These are phyloP conservation scores for Ormia ochracea DNA, from an alignment of 2,888 invertebrate genomes.

Conservation along the genomic window DNA sequence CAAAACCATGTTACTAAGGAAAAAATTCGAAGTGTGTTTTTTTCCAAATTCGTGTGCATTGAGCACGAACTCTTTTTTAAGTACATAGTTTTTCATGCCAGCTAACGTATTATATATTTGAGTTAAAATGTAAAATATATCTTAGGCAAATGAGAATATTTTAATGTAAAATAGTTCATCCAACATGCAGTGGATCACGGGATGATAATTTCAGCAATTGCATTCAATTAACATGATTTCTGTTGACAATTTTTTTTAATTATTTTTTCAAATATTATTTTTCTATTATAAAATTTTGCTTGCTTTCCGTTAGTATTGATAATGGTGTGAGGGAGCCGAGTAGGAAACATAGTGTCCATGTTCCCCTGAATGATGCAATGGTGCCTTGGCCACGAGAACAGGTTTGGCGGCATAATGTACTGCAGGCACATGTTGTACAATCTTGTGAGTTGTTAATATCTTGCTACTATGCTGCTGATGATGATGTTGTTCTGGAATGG, in stretches of 20 bases:
- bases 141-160: constrained; percentile 43
- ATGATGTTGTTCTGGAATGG: constrained; percentile 68
- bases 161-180: constrained; percentile 29
- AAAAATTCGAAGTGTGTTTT: too few relatives aligned
- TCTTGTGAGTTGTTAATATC: constrained; percentile 66
- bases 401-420: constrained; percentile 66
- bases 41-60: too few relatives aligned
- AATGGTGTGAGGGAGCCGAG: constrained; percentile 68
- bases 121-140: constrained; percentile 11
- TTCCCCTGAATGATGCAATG: constrained; percentile 20
- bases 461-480: constrained; percentile 60
- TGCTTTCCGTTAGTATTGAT: constrained; percentile 67
- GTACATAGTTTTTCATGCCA: too few relatives aligned
- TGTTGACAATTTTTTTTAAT: background rate
- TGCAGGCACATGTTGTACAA: constrained; percentile 66
- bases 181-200: background rate
- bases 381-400: constrained; percentile 1
- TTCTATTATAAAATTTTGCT: background rate
- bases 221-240: constrained; percentile 13
- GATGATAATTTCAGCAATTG: constrained; percentile 11
- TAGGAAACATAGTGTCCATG: constrained; percentile 70
- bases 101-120: constrained; percentile 2
- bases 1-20: too few relatives aligned
- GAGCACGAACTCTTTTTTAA: too few relatives aligned
- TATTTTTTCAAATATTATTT: background rate